Base-by-base conservation (phyloP, 2,888 invertebrate genomes). In the Sarcophaga caerulescens region DNA sequence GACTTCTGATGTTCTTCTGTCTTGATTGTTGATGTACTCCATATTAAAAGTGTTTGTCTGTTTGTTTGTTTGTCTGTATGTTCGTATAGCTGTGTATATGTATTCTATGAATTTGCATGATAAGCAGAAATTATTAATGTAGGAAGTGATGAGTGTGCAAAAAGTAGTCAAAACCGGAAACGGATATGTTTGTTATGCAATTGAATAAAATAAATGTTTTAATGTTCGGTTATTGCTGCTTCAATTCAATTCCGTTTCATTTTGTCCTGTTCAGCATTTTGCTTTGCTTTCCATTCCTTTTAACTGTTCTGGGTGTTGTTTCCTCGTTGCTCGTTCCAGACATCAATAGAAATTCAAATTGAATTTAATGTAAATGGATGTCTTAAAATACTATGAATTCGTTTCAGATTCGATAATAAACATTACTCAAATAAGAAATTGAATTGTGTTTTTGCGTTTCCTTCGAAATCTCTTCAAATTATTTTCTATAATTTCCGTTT, bases 121-220 rank as follows among this genome's bases (percentile, higher is more conserved):
- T 87, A 85, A 87, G 84, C 81, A 82, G 69, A 85, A 87, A 86
- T 86, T 84, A 86, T 84, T 86, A 78, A 74, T 78, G 81, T 81
- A 84, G 86, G 86, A 86, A 86, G 78, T 86, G 86, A 86, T 84
- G 86, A 86, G 84, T 86, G 84, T 76, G 86, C 86, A 84, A 84
- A 86, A 84, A 84, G 84, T 78, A 75, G 81, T 84, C 65, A 86
- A 81, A 75, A 78, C 86, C 86, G 86, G 86, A 86, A 86, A 84
- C 86, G 84, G 86, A 86, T 86, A 84, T 86, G 86, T 86, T 81
- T 84, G 84, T 84, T 78, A 86, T 86, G 86, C 86, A 86, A 86
- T 86, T 86, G 77, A 84, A 84, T 84, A 84, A 86, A 81, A 81
- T 70, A 71, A 84, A 86, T 84, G 74, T 60, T 82, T 70, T 75